These are phyloP conservation scores for Autographa gamma DNA, from an alignment of 2,888 invertebrate species.

Conservation along the genomic window DNA sequence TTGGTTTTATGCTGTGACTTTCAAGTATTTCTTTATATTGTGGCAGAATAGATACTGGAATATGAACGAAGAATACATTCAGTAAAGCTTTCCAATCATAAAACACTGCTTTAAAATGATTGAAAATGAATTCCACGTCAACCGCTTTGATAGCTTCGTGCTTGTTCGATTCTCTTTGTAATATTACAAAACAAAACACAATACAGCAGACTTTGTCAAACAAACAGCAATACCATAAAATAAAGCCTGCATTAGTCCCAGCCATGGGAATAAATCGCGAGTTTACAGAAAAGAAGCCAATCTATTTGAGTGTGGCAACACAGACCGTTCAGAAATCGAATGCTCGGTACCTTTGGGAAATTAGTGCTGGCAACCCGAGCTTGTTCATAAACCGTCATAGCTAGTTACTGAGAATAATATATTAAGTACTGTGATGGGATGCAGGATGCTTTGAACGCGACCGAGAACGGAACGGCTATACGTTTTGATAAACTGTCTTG, in stretches of 20 bases:
- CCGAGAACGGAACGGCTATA: neutral
- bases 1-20: neutral
- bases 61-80: neutral
- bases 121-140: neutral
- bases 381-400: slow-evolving; percentile 56
- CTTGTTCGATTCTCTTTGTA: neutral
- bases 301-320: slow-evolving; percentile 76
- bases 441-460: slow-evolving; percentile 28
- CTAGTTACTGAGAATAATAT: slow-evolving; percentile 51
- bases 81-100: too few relatives aligned
- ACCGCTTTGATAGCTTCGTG: neutral
- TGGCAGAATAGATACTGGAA: too few relatives aligned
- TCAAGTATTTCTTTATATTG: too few relatives aligned
- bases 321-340: slow-evolving; percentile 72
- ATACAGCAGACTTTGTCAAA: slow-evolving; percentile 35
- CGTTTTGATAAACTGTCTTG: neutral
- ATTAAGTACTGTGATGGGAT: slow-evolving; percentile 43
- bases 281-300: slow-evolving; percentile 71
- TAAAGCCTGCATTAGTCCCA: slow-evolving; percentile 53
- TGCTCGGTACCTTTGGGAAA: slow-evolving; percentile 75
- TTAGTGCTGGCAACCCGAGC: slow-evolving; percentile 66
- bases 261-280: slow-evolving; percentile 59
- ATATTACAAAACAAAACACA: slow-evolving; percentile 19
- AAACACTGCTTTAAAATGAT: neutral
- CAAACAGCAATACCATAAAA: slow-evolving; percentile 46